Evolutionary conservation across 2,888 invertebrate species (phyloP).

Genomic region (Acleris literana): DNA sequence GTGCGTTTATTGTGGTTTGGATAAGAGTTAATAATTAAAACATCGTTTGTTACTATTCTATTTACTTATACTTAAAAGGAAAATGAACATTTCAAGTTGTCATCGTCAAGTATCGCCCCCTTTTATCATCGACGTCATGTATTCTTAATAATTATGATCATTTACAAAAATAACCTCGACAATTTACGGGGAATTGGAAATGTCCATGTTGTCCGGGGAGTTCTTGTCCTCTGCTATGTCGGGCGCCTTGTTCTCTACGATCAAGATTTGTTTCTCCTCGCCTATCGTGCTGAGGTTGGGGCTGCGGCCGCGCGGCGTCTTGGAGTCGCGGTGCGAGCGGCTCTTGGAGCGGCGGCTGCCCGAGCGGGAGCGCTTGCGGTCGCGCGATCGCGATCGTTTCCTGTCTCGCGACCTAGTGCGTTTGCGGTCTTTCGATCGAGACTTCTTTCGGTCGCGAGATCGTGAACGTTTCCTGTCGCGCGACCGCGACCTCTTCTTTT

Average conservation of each 20-base stretch:
- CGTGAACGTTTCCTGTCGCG: constrained; percentile 83
- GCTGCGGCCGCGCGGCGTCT: constrained; percentile 70
- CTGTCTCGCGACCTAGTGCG: constrained; percentile 76
- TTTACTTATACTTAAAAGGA: too few species aligned
- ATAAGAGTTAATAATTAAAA: too few species aligned
- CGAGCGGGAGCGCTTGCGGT: constrained; percentile 73
- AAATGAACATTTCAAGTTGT: too few species aligned
- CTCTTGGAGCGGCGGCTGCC: constrained; percentile 73
- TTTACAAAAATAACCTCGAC: too few species aligned
- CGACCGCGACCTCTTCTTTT: constrained; percentile 73
- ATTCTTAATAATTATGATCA: too few species aligned
- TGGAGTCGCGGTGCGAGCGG: constrained; percentile 69
- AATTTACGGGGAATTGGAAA: constrained; percentile 88
- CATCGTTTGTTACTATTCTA: too few species aligned
- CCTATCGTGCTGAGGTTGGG: constrained; percentile 61
- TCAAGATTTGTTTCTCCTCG: constrained; percentile 58
- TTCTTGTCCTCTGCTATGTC: constrained; percentile 81
- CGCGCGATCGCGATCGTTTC: constrained; percentile 72
- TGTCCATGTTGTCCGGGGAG: constrained; percentile 90
- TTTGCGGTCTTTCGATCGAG: constrained; percentile 76
- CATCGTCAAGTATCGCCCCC: too few species aligned
- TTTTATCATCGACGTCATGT: too few species aligned
- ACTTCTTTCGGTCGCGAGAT: constrained; percentile 77
- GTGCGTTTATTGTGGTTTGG: too few species aligned
- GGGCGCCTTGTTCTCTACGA: constrained; percentile 55